Percentiles rank a stretch among this genome's conserved stretches.
Conservation (phyloP, 2,113 vertebrate species). For the Grammomys dolichurus region DNA sequence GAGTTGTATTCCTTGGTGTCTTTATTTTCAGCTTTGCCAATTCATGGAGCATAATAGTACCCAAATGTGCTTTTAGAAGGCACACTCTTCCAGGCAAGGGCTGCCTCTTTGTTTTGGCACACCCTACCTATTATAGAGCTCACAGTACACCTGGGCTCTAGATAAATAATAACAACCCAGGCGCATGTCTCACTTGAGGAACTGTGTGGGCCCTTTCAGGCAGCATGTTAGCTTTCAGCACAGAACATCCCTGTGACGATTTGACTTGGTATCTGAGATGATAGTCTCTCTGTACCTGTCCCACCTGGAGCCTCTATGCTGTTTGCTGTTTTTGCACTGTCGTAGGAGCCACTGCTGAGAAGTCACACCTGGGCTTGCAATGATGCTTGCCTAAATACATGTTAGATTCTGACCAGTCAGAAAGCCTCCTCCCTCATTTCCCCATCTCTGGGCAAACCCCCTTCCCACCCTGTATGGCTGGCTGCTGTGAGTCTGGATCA, state of each 20-base stretch:
- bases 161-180: constrained; percentile 55
- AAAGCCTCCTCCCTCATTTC: not conserved
- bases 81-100: constrained; percentile 59
- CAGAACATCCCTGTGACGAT: constrained; percentile 1
- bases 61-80: constrained; percentile 66
- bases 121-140: constrained; percentile 40
- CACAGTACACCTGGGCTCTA: constrained; percentile 52
- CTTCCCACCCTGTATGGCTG: not conserved
- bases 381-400: not conserved
- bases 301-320: constrained; percentile 11
- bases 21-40: constrained; percentile 71
- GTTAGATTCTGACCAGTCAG: constrained; percentile 64
- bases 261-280: constrained; percentile 15
- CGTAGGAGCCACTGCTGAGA: constrained; percentile 33
- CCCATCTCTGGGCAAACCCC: not conserved
- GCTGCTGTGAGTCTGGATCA: constrained; percentile 48
- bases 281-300: constrained; percentile 40
- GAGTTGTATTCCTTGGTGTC: constrained; percentile 48
- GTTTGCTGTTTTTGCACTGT: constrained; percentile 12
- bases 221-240: constrained; percentile 39
- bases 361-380: not conserved
- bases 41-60: constrained; percentile 62
- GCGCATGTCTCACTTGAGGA: constrained; percentile 31
- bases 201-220: not conserved
- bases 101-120: constrained; percentile 73